Percentiles rank a stretch among this genome's conserved stretches.
phyloP scores from a whole-genome alignment of 2,113 vertebrate species.

The Gymnocephalus cernua region DNA sequence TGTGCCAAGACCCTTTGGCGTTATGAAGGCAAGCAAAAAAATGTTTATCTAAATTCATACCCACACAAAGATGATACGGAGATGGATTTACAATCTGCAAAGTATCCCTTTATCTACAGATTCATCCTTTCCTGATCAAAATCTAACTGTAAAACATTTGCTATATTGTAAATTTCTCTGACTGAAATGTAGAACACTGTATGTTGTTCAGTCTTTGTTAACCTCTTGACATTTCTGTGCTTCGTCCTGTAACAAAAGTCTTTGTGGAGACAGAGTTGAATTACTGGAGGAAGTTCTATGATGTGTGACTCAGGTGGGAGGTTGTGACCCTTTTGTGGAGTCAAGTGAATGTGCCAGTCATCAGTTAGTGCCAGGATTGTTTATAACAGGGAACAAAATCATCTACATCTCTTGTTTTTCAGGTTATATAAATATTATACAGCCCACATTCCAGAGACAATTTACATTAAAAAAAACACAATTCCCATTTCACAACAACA shows the following conservation, averaged over 20 bases:
- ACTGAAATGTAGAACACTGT: neutral
- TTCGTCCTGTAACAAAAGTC: neutral
- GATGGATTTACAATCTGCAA: too few species aligned
- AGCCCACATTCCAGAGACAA: neutral
- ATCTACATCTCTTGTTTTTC: conserved; percentile 1
- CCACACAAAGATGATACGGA: too few species aligned
- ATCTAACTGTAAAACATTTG: neutral
- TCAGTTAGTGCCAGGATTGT: neutral
- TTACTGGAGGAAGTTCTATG: neutral
- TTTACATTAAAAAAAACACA: conserved; percentile 26
- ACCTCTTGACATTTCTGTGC: neutral
- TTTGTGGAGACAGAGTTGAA: neutral
- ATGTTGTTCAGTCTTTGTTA: neutral
- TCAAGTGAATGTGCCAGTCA: neutral
- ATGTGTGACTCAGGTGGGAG: conserved; percentile 5
- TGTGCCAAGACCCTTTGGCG: too few species aligned
- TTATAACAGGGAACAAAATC: conserved; percentile 1
- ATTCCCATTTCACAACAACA: neutral
- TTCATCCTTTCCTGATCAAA: too few species aligned
- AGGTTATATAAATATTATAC: conserved; percentile 6
- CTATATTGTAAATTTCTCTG: neutral
- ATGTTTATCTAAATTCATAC: too few species aligned
- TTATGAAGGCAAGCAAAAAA: too few species aligned
- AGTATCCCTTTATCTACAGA: too few species aligned
- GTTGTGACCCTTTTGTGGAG: neutral